A percentile compares a stretch with the other conserved stretches of the same genome.
phyloP scores from a whole-genome alignment of 2,113 vertebrate genomes.

The Elanus axillaris region DNA sequence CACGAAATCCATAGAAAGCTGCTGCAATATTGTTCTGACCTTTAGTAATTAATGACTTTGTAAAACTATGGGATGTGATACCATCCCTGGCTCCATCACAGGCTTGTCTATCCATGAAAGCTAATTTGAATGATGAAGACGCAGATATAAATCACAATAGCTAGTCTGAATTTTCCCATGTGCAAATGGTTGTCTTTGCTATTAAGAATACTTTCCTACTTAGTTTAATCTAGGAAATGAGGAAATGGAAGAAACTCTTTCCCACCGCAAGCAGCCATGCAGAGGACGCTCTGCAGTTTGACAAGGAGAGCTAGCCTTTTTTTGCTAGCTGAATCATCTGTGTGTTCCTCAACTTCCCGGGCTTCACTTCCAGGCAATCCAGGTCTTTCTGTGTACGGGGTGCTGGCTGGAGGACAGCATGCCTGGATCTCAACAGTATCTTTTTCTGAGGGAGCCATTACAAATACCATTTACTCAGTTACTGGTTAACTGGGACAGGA shows the following conservation, averaged over 20 bases:
- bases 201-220: neutral
- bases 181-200: neutral
- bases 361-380: neutral
- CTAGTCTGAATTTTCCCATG: neutral
- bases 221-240: neutral
- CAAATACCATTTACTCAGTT: neutral
- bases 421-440: neutral
- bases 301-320: neutral
- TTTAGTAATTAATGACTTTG: neutral
- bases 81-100: neutral
- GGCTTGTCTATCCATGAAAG: neutral
- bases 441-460: neutral
- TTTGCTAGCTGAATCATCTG: neutral
- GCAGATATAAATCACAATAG: neutral
- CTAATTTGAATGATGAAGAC: neutral
- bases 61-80: neutral
- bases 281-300: neutral
- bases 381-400: neutral
- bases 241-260: neutral
- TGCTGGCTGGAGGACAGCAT: neutral
- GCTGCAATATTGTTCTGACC: neutral
- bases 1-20: neutral
- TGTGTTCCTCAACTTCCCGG: neutral
- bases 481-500: neutral
- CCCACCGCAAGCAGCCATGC: accelerated